Percentiles rank a stretch among this genome's conserved stretches.
Evolutionary conservation across 1,140 invertebrate species (phyloP).

Genomic region (Marisa cornuarietis): DNA sequence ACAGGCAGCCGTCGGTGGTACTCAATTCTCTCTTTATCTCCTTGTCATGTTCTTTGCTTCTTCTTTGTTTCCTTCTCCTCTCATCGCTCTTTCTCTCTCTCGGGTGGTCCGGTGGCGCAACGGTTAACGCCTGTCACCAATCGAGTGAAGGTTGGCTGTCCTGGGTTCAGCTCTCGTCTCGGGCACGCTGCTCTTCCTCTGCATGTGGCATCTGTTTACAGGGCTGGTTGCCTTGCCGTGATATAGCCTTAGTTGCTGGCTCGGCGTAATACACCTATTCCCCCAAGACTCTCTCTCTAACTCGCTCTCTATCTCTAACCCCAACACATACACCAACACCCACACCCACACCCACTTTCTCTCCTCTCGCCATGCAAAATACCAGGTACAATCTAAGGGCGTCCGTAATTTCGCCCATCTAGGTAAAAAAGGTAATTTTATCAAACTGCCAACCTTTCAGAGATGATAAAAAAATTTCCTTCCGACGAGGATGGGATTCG

Average conservation of each 20-base stretch:
- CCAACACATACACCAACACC: too few species aligned
- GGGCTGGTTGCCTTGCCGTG: too few species aligned
- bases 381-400: background rate
- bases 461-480: conserved; percentile 23
- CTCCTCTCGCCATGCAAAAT: background rate
- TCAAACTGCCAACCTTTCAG: background rate
- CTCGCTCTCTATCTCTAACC: too few species aligned
- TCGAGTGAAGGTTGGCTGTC: too few species aligned
- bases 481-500: conserved; percentile 69
- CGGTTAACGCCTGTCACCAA: too few species aligned
- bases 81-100: background rate
- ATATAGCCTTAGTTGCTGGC: too few species aligned
- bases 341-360: background rate
- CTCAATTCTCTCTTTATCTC: background rate
- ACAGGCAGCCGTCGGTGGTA: background rate
- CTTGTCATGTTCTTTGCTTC: background rate
- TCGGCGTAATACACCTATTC: too few species aligned
- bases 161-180: too few species aligned
- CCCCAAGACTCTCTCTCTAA: too few species aligned
- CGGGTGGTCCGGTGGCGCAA: too few species aligned
- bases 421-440: background rate
- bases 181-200: too few species aligned
- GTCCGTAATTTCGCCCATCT: background rate
- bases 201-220: too few species aligned
- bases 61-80: background rate